These are phyloP conservation scores for Myotis pilosus DNA, from an alignment of 2,797 vertebrate genomes.

Conservation along the genomic window DNA sequence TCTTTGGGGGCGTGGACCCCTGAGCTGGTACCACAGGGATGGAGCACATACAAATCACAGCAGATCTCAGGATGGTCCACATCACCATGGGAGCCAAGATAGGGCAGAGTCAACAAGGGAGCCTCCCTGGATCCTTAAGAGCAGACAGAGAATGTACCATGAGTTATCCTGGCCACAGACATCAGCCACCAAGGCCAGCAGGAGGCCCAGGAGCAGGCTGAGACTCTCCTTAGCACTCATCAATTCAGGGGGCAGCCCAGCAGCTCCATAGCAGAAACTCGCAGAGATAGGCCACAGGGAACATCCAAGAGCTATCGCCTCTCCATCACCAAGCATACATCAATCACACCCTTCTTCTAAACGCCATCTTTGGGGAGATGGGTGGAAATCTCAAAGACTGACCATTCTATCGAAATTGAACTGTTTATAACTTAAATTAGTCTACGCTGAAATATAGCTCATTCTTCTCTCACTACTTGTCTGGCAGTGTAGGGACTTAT, in stretches of 20 bases:
- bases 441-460: neutral
- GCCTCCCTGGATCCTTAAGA: neutral
- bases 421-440: neutral
- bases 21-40: neutral
- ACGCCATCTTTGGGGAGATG: neutral
- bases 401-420: neutral
- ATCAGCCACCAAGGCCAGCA: neutral
- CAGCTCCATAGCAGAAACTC: constrained; percentile 39
- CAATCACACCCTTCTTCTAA: constrained; percentile 14
- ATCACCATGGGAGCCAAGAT: neutral
- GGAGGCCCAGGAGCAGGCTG: neutral
- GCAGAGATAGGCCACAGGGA: neutral
- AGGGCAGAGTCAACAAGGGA: neutral
- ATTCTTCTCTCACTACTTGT: neutral
- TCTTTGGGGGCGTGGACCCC: neutral
- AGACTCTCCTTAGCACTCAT: neutral
- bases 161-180: neutral
- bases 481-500: neutral
- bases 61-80: neutral
- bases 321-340: constrained; percentile 61
- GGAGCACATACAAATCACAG: neutral
- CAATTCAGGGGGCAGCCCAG: neutral
- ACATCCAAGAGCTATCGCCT: neutral
- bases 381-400: neutral
- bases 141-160: neutral